Evolutionary conservation across 2,113 vertebrate species (phyloP), one percentile per base, ranked within the genome.

Genomic region (Serilophus lunatus): DNA sequence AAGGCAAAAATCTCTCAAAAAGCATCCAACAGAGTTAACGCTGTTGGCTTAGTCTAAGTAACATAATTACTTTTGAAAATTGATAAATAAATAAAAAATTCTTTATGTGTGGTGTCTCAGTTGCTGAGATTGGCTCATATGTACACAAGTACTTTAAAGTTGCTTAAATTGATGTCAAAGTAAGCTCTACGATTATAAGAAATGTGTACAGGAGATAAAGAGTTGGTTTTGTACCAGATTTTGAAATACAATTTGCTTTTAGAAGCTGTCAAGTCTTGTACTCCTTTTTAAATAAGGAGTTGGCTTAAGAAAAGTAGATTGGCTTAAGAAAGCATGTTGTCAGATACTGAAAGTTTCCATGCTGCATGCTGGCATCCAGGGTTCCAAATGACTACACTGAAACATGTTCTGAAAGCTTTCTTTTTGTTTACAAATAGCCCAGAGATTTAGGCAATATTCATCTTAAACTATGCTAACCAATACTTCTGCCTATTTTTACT

Each of bases 321-420:
- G 12, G 16, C 13, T 77, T 61, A 66, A 59, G 47, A 78, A 74
- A 71, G 23, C 7, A 63, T 14, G 15, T 59, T 75, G 40, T 40
- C 25, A 53, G 4, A 18, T 38, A 50, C 15, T 19, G 9, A 5
- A 9, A 10, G 19, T 23, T 70, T 87, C 54, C 51, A n/a, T 65
- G 15, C 31, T 40, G 7, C 2, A 1, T 13, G 6, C 11, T 81
- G 42, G 3, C 18, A 65, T 3, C 1, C 4, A 77, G 13, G 1
- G 2, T 44, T 89, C 26, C 31, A 77, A 77, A 61, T 28, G 8
- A 53, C 29, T 38, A 35, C 20, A 7, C 2, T 29, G 28, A 17
- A 86, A 88, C 9, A 35, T 3, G 7, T 10, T 25, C 23, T 6
- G 22, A 89, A 91, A 91, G 1, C 4, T 9, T 86, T 53, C 9